phyloP scores from a whole-genome alignment of 2,888 invertebrate species.

The Temnothorax ravouxi region DNA sequence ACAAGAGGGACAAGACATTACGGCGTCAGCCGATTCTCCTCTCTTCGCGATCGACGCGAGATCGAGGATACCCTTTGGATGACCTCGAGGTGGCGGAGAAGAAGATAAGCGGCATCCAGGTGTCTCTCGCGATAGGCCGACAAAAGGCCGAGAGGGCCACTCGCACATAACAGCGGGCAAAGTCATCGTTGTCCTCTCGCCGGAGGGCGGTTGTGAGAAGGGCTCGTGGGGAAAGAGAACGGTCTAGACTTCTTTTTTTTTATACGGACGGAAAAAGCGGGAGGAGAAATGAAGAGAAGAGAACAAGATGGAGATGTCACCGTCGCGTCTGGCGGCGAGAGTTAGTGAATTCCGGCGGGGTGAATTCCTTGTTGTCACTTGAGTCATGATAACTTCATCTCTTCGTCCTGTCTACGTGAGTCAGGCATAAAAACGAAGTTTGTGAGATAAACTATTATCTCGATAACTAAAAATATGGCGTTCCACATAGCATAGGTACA shows the following conservation, averaged over 20 bases:
- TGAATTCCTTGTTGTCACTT: slow-evolving; percentile 67
- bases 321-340: slow-evolving; percentile 63
- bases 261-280: background rate
- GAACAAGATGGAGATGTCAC: slow-evolving; percentile 72
- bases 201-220: slow-evolving; percentile 12
- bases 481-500: too few species aligned
- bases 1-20: slow-evolving; percentile 64
- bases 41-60: slow-evolving; percentile 59
- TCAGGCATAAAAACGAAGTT: background rate
- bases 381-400: slow-evolving; percentile 72
- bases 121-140: slow-evolving; percentile 74
- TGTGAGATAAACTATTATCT: too few species aligned
- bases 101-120: slow-evolving; percentile 73
- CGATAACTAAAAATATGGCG: too few species aligned
- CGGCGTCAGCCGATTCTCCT: slow-evolving; percentile 69
- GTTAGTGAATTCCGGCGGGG: slow-evolving; percentile 73
- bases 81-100: slow-evolving; percentile 65
- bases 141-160: slow-evolving; percentile 66
- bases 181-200: slow-evolving; percentile 50
- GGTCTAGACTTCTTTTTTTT: slow-evolving; percentile 49
- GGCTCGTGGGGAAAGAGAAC: slow-evolving; percentile 25
- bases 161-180: slow-evolving; percentile 47
- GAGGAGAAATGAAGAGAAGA: slow-evolving; percentile 3
- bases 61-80: slow-evolving; percentile 75
- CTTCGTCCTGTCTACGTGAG: slow-evolving; percentile 58